Evolutionary conservation across 1,140 invertebrate genomes (phyloP).

Genomic region (Papilio helenus): DNA sequence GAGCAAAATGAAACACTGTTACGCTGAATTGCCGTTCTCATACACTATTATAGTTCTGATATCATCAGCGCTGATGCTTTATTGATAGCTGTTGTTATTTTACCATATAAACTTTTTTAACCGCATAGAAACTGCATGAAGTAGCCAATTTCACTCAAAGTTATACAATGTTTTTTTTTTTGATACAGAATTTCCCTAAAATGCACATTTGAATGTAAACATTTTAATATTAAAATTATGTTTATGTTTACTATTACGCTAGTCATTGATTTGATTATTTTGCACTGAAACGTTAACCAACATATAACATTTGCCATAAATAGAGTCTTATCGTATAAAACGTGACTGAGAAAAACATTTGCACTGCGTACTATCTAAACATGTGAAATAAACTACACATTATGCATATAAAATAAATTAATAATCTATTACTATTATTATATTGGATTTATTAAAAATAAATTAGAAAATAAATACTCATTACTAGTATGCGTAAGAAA

Average conservation of each 20-base stretch:
- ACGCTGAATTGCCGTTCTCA: slow-evolving; percentile 11
- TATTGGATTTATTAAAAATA: too few relatives aligned
- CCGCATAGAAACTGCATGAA: background rate
- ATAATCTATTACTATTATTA: too few relatives aligned
- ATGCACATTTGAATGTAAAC: background rate
- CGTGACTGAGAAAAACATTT: background rate
- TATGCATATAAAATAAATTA: background rate
- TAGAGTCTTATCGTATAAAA: slow-evolving; percentile 10
- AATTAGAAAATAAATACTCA: too few relatives aligned
- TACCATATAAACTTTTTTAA: background rate
- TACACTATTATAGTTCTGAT: slow-evolving; percentile 33
- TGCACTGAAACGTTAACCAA: background rate
- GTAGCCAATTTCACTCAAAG: too few relatives aligned
- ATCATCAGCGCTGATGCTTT: slow-evolving; percentile 10
- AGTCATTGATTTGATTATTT: background rate
- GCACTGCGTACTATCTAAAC: background rate
- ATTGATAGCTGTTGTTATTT: background rate
- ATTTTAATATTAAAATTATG: background rate
- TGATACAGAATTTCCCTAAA: background rate
- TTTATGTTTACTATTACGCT: background rate
- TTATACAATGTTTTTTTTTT: too few relatives aligned
- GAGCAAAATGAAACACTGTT: slow-evolving; percentile 24
- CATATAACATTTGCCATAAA: background rate
- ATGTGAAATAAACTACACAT: background rate
- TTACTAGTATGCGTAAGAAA: too few relatives aligned